Conservation (phyloP, 2,888 invertebrate species). For the Polyommatus icarus region DNA sequence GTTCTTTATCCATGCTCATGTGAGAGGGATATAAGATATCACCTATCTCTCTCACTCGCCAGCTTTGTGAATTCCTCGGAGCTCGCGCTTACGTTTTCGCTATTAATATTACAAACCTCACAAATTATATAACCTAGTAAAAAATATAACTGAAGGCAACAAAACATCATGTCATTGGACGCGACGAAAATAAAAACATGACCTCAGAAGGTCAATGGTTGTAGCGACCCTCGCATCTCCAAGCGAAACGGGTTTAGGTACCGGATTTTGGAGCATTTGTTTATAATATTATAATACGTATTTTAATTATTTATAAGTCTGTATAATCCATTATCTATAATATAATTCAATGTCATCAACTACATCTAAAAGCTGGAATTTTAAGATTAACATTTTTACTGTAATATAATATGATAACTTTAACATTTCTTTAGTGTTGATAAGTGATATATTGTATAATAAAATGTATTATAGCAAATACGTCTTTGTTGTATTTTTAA, state of each 20-base stretch:
- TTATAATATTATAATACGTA: neutral
- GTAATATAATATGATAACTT: too few relatives aligned
- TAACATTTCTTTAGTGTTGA: too few relatives aligned
- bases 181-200: constrained; percentile 25
- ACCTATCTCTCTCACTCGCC: neutral
- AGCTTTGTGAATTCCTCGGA: neutral
- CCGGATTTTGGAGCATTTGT: constrained; percentile 12
- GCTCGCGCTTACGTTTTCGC: neutral
- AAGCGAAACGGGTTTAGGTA: constrained; percentile 2
- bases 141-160: neutral
- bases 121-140: neutral
- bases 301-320: neutral
- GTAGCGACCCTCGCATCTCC: constrained; percentile 28
- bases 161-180: constrained; percentile 13
- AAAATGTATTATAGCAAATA: too few relatives aligned
- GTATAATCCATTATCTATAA: neutral
- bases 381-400: neutral
- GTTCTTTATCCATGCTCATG: neutral
- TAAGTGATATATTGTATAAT: too few relatives aligned
- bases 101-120: too few relatives aligned
- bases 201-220: constrained; percentile 33
- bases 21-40: neutral
- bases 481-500: too few relatives aligned
- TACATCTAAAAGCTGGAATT: neutral
- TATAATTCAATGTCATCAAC: neutral